A percentile compares a stretch with the other conserved stretches of the same genome.
These are phyloP conservation scores for Acrobasis suavella DNA, from an alignment of 2,888 invertebrate genomes.

Conservation along the genomic window DNA sequence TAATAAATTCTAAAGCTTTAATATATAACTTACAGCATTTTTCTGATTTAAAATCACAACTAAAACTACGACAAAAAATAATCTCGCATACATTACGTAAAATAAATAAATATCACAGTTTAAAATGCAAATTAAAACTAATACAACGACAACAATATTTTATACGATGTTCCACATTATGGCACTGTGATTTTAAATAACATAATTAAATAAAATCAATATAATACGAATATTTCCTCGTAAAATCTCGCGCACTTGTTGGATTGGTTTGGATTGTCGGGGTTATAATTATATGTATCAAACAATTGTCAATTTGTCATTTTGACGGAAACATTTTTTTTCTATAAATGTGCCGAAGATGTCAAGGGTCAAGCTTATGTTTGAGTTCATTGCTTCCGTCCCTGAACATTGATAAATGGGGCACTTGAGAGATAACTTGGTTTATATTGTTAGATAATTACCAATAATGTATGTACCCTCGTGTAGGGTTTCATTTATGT, in stretches of 20 bases:
- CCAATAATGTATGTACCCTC: neutral
- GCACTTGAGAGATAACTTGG: conserved; percentile 4
- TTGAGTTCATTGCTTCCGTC: conserved; percentile 22
- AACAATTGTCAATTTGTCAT: conserved; percentile 26
- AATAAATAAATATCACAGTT: conserved; percentile 50
- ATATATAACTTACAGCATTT: conserved; percentile 49
- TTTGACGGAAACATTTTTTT: conserved; percentile 32
- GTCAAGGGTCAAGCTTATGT: conserved; percentile 33
- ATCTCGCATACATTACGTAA: conserved; percentile 47
- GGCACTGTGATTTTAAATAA: conserved; percentile 20
- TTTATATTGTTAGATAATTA: conserved; percentile 6
- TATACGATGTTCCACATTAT: conserved; percentile 29
- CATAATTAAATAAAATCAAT: conserved; percentile 11
- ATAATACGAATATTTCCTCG: conserved; percentile 1
- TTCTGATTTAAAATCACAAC: conserved; percentile 39
- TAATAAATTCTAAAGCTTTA: neutral
- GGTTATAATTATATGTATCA: too few species aligned
- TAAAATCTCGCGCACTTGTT: conserved; percentile 6
- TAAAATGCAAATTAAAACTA: conserved; percentile 36
- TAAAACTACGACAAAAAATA: conserved; percentile 44
- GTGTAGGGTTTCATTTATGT: neutral
- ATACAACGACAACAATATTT: conserved; percentile 14
- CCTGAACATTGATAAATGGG: conserved; percentile 22
- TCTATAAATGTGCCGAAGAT: conserved; percentile 27
- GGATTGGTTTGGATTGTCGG: too few species aligned